Conservation (phyloP, 2,797 vertebrate species). For the Pitangus sulphuratus region DNA sequence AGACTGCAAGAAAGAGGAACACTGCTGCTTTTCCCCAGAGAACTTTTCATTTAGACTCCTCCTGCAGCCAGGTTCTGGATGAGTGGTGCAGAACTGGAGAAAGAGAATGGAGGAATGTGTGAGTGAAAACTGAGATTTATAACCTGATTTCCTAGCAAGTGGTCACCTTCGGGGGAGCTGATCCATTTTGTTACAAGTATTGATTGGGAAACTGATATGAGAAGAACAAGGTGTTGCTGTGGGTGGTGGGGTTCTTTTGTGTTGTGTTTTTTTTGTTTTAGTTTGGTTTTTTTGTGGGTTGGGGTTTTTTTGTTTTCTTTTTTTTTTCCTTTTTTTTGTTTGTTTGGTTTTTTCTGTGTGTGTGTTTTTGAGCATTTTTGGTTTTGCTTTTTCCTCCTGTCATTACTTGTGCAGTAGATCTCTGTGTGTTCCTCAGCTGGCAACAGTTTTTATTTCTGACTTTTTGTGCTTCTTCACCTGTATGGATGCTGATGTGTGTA, state of each 20-base stretch:
- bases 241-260: too few relatives aligned
- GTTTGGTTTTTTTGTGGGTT: too few relatives aligned
- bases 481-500: neutral
- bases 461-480: neutral
- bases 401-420: neutral
- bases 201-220: neutral
- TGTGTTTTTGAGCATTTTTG: neutral
- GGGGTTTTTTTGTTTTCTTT: neutral
- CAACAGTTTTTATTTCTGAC: neutral
- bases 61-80: neutral
- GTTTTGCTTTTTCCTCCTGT: neutral
- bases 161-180: neutral
- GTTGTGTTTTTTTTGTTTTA: too few relatives aligned
- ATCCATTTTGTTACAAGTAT: neutral
- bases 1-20: too few relatives aligned
- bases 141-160: neutral
- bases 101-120: neutral
- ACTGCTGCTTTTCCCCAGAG: neutral
- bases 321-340: fast-evolving
- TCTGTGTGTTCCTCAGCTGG: neutral
- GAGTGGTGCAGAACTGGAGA: neutral
- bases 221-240: neutral
- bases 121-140: neutral
- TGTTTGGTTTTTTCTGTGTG: neutral
- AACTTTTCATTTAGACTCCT: neutral